These are phyloP conservation scores for Chaetodon trifasciatus DNA, from an alignment of 2,797 vertebrate genomes.

Conservation along the genomic window DNA sequence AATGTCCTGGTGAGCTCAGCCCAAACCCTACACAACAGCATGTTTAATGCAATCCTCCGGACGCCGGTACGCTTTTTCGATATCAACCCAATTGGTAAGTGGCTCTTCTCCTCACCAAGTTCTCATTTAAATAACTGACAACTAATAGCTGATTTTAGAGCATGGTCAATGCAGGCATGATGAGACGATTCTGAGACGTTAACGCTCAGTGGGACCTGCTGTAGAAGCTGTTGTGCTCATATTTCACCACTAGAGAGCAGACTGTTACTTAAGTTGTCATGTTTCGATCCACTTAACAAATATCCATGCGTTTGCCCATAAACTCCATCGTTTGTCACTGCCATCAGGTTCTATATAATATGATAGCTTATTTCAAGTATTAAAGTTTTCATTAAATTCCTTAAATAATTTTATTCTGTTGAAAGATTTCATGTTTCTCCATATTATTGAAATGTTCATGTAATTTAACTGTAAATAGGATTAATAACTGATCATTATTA, in stretches of 20 bases:
- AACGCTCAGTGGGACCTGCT: slow-evolving; percentile 15
- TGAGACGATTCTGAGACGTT: slow-evolving; percentile 13
- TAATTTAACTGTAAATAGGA: background rate
- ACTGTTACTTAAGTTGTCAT: slow-evolving; percentile 74
- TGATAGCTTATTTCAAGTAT: background rate
- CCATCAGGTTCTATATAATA: slow-evolving; percentile 19
- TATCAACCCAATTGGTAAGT: slow-evolving; percentile 81
- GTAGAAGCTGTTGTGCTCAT: slow-evolving; percentile 29
- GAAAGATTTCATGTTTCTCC: background rate
- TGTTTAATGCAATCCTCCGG: slow-evolving; percentile 80
- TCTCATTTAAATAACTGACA: slow-evolving; percentile 2
- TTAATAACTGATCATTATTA: slow-evolving; percentile 3
- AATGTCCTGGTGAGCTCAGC: slow-evolving; percentile 90
- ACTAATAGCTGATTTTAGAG: background rate
- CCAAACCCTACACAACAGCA: slow-evolving; percentile 87
- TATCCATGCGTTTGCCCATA: slow-evolving; percentile 16
- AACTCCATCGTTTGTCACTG: slow-evolving; percentile 31
- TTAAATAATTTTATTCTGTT: background rate
- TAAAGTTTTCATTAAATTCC: background rate
- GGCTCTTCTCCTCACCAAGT: background rate
- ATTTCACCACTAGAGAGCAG: slow-evolving; percentile 84
- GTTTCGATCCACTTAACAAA: slow-evolving; percentile 27
- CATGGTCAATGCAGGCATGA: background rate
- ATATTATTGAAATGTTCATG: slow-evolving; percentile 6
- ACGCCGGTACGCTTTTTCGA: slow-evolving; percentile 78